Percentiles rank a stretch among this genome's conserved stretches.
These are phyloP conservation scores for Dasysyrphus tricinctus DNA, from an alignment of 2,888 invertebrate genomes.

Conservation along the genomic window DNA sequence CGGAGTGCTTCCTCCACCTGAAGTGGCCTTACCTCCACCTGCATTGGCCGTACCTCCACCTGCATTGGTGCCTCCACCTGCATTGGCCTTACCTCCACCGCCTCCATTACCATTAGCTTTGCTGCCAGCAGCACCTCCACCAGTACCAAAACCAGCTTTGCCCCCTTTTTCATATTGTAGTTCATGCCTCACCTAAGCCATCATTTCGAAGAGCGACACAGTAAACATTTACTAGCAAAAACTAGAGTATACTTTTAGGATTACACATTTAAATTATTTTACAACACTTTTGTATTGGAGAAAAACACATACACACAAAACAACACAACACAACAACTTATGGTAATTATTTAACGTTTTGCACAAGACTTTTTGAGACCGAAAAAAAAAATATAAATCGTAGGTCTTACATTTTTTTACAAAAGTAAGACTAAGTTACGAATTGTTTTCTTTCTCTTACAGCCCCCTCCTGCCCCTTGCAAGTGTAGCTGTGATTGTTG, in stretches of 20 bases:
- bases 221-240: not conserved
- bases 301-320: conserved; percentile 41
- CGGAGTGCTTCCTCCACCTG: conserved; percentile 7
- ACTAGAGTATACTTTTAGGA: conserved; percentile 56
- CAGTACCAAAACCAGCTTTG: conserved; percentile 27
- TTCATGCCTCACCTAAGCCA: conserved; percentile 36
- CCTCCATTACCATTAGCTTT: conserved; percentile 21
- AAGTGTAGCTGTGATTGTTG: conserved; percentile 33
- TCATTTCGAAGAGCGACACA: not conserved
- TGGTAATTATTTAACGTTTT: conserved; percentile 26
- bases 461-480: conserved; percentile 27
- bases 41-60: too few species aligned
- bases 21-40: too few species aligned
- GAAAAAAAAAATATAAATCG: conserved; percentile 39
- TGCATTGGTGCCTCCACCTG: conserved; percentile 1
- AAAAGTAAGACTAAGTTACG: conserved; percentile 53
- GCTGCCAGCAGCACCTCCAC: conserved; percentile 27
- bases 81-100: not conserved
- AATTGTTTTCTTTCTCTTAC: conserved; percentile 39
- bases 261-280: conserved; percentile 42
- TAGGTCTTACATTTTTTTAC: conserved; percentile 33
- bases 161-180: conserved; percentile 2
- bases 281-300: conserved; percentile 17
- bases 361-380: conserved; percentile 36
- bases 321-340: conserved; percentile 27